These are phyloP conservation scores for Bufo gargarizans DNA, from an alignment of 2,113 vertebrate genomes.

Conservation along the genomic window DNA sequence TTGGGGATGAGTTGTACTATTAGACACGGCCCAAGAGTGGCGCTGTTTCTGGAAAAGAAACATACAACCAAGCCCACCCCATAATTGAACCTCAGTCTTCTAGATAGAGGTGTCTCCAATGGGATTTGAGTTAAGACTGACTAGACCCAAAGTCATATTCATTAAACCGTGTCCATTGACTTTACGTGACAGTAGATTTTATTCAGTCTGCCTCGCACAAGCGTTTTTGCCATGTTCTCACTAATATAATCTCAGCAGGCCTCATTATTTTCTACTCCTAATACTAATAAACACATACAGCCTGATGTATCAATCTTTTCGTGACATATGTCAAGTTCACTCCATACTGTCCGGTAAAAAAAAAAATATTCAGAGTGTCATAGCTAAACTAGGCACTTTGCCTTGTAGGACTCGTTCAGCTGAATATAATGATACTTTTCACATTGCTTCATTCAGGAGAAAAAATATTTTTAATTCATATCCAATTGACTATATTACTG, in stretches of 20 bases:
- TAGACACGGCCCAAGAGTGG: neutral
- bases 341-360: too few relatives aligned
- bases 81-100: neutral
- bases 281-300: neutral
- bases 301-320: neutral
- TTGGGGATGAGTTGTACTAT: neutral
- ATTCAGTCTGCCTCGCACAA: neutral
- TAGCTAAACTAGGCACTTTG: too few relatives aligned
- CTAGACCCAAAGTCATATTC: neutral
- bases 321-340: neutral
- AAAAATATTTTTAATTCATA: too few relatives aligned
- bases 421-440: too few relatives aligned
- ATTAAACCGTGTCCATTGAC: neutral
- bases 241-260: neutral
- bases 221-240: neutral
- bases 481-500: too few relatives aligned
- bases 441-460: too few relatives aligned
- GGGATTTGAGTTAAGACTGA: too few relatives aligned
- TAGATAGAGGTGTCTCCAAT: too few relatives aligned
- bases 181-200: neutral
- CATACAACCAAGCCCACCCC: too few relatives aligned
- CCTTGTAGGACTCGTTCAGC: too few relatives aligned
- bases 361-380: too few relatives aligned
- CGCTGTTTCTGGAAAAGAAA: neutral
- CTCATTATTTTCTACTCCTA: neutral